These are phyloP conservation scores for Melanargia galathea DNA, from an alignment of 2,888 invertebrate species.

Conservation along the genomic window DNA sequence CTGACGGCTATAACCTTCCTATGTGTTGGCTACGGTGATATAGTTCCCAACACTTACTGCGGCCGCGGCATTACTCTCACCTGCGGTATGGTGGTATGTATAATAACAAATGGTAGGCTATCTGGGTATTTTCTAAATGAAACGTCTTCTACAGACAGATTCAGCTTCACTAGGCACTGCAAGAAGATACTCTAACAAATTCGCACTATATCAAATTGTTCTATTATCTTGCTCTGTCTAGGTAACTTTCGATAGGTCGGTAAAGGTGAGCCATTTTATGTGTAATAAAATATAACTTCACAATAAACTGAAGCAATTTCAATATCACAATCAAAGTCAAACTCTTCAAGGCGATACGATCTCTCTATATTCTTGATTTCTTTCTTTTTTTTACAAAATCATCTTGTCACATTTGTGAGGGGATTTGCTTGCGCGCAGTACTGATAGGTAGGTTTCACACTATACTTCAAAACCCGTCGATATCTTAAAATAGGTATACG, in stretches of 20 bases:
- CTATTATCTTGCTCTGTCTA: constrained; percentile 64
- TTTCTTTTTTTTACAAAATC: constrained; percentile 50
- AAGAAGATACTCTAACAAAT: constrained; percentile 47
- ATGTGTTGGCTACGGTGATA: constrained; percentile 99
- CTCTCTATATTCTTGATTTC: constrained; percentile 55
- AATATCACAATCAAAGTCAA: constrained; percentile 77
- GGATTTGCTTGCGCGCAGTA: constrained; percentile 43
- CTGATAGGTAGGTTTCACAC: constrained; percentile 51
- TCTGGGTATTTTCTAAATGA: constrained; percentile 56
- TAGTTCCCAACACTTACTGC: constrained; percentile 99
- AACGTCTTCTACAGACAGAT: constrained; percentile 30
- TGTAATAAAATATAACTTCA: constrained; percentile 60
- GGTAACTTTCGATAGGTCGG: constrained; percentile 55
- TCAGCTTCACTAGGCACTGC: constrained; percentile 57
- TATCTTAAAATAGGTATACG: constrained; percentile 28
- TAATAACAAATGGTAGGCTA: constrained; percentile 63
- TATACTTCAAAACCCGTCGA: constrained; percentile 32
- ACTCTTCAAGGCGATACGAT: constrained; percentile 67
- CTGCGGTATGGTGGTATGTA: constrained; percentile 99
- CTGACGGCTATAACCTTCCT: constrained; percentile 99
- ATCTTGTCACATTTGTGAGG: constrained; percentile 41
- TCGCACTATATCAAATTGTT: constrained; percentile 16
- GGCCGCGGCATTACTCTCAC: constrained; percentile 99
- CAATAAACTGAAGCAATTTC: constrained; percentile 57
- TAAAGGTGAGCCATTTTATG: constrained; percentile 83